phyloP scores from a whole-genome alignment of 2,113 vertebrate genomes.

The Malurus melanocephalus region DNA sequence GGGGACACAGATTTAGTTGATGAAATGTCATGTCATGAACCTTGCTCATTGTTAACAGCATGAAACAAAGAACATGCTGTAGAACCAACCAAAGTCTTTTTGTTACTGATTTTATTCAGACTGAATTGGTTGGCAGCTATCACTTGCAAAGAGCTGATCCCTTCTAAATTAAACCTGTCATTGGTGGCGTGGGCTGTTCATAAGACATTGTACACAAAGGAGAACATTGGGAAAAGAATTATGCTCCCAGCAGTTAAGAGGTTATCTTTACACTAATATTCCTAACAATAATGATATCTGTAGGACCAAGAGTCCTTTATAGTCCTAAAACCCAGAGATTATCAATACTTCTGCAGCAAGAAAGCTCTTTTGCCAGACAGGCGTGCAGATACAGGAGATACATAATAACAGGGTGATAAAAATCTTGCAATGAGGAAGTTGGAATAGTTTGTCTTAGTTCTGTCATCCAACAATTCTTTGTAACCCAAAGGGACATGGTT shows the following conservation, averaged over 20 bases:
- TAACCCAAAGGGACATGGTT: constrained; percentile 48
- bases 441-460: constrained; percentile 24
- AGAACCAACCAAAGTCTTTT: background rate
- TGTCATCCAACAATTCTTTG: constrained; percentile 48
- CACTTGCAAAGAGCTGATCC: background rate
- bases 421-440: background rate
- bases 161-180: background rate
- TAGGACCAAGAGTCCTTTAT: background rate
- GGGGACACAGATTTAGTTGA: background rate
- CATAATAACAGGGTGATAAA: background rate
- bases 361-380: background rate
- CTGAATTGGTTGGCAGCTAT: background rate
- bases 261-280: background rate
- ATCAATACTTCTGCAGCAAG: background rate
- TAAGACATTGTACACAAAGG: background rate
- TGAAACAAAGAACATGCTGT: background rate
- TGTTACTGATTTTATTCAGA: background rate
- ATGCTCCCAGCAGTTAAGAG: background rate
- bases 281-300: background rate
- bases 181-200: background rate
- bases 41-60: background rate
- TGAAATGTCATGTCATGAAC: background rate
- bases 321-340: background rate
- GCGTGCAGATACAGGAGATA: background rate
- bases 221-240: background rate